These are phyloP conservation scores for Mastigias papua DNA, from an alignment of 30 jellyfish, hydroid and myxozoan genomes.

Conservation along the genomic window DNA sequence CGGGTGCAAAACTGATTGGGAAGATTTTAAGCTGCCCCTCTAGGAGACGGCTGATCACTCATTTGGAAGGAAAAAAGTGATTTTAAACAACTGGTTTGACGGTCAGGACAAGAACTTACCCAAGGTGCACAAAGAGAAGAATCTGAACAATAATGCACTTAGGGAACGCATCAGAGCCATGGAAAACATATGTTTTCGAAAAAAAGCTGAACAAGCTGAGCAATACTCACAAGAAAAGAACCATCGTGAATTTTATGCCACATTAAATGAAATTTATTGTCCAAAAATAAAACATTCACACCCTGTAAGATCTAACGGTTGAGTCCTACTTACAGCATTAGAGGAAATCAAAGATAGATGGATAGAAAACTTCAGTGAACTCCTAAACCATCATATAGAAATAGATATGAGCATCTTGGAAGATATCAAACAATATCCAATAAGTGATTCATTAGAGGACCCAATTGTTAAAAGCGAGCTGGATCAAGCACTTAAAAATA, in stretches of 20 bases:
- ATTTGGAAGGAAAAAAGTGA: neutral
- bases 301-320: slow-evolving; percentile 55
- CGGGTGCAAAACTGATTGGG: slow-evolving; percentile 15
- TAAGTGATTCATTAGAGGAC: slow-evolving; percentile 34
- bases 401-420: slow-evolving; percentile 1
- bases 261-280: too few species aligned
- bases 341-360: slow-evolving; percentile 53
- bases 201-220: slow-evolving; percentile 68
- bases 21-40: slow-evolving; percentile 13
- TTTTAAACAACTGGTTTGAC: slow-evolving; percentile 65
- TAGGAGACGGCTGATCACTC: slow-evolving; percentile 28
- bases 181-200: slow-evolving; percentile 52
- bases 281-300: slow-evolving; percentile 28
- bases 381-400: too few species aligned
- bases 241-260: slow-evolving; percentile 52
- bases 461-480: slow-evolving; percentile 37
- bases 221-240: too few species aligned
- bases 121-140: slow-evolving; percentile 50
- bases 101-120: slow-evolving; percentile 62
- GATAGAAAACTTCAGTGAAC: too few species aligned
- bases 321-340: slow-evolving; percentile 52
- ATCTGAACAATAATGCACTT: slow-evolving; percentile 27
- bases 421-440: slow-evolving; percentile 30
- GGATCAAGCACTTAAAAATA: slow-evolving; percentile 53
- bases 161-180: slow-evolving; percentile 36